Percentiles rank a stretch among this genome's conserved stretches.
Conservation (phyloP, 1,140 invertebrate genomes). For the Dinothrombium tinctorium region DNA sequence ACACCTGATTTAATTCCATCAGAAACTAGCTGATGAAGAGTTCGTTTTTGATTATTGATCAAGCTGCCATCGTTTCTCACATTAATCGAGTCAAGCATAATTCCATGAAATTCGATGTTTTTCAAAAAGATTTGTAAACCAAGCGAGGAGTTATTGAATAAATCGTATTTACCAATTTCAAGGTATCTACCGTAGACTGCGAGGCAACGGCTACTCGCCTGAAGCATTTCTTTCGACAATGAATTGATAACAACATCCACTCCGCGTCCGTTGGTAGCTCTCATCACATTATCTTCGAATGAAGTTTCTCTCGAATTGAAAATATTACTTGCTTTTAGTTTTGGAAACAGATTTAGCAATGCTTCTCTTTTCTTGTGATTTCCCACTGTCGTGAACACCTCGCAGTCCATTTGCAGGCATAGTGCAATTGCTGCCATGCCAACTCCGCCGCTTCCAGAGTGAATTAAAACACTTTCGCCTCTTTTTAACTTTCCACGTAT, state of each 20-base stretch:
- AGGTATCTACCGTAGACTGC: conserved; percentile 71
- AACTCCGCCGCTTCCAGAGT: conserved; percentile 83
- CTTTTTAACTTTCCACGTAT: conserved; percentile 53
- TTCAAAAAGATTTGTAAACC: conserved; percentile 87
- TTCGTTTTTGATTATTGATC: conserved; percentile 11
- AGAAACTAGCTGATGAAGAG: conserved; percentile 32
- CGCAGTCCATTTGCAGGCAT: conserved; percentile 58
- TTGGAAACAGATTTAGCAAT: conserved; percentile 53
- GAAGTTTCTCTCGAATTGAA: conserved; percentile 71
- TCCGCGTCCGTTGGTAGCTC: conserved; percentile 42
- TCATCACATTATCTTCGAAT: conserved; percentile 65
- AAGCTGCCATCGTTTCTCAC: conserved; percentile 17
- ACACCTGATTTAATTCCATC: conserved; percentile 62
- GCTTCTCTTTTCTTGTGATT: conserved; percentile 62
- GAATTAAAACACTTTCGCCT: conserved; percentile 67
- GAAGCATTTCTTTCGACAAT: conserved; percentile 43
- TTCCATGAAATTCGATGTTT: conserved; percentile 88
- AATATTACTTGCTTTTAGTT: conserved; percentile 52
- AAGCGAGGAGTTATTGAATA: conserved; percentile 63
- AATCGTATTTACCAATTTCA: conserved; percentile 88
- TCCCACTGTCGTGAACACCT: conserved; percentile 54
- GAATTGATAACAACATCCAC: conserved; percentile 41
- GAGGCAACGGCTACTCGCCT: conserved; percentile 68
- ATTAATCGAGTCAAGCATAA: conserved; percentile 55
- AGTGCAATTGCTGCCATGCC: conserved; percentile 84